Conservation (phyloP, 2,888 invertebrate genomes). For the Pseudanteris insignis region DNA sequence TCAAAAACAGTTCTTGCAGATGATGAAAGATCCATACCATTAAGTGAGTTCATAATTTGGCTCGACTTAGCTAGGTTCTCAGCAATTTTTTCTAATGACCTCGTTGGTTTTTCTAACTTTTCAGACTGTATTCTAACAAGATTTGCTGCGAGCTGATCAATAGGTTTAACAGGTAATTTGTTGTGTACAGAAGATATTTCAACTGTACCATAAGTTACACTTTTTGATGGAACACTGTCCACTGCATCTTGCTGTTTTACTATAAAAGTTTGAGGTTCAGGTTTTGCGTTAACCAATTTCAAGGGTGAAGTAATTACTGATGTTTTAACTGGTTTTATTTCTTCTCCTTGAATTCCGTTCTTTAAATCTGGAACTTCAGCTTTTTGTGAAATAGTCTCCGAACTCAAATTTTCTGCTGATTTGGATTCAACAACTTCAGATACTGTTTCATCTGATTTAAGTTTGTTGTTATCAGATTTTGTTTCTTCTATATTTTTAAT, state of each 20-base stretch:
- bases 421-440: too few relatives aligned
- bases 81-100: conserved; percentile 63
- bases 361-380: not conserved
- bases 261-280: conserved; percentile 25
- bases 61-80: conserved; percentile 61
- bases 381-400: too few relatives aligned
- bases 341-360: conserved; percentile 9
- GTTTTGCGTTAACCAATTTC: conserved; percentile 51
- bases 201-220: conserved; percentile 1
- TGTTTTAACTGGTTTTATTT: conserved; percentile 58
- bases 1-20: conserved; percentile 60
- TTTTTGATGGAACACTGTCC: conserved; percentile 13
- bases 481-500: not conserved
- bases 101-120: conserved; percentile 56
- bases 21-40: conserved; percentile 60
- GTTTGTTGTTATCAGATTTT: too few relatives aligned
- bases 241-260: conserved; percentile 34
- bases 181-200: conserved; percentile 38
- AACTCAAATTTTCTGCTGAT: not conserved
- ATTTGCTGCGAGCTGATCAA: conserved; percentile 61
- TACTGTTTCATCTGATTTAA: conserved; percentile 31
- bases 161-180: conserved; percentile 59
- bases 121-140: conserved; percentile 60
- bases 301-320: conserved; percentile 61
- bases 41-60: conserved; percentile 44